Base-by-base conservation (phyloP, 2,888 invertebrate genomes). In the Pachymerium ferrugineum region DNA sequence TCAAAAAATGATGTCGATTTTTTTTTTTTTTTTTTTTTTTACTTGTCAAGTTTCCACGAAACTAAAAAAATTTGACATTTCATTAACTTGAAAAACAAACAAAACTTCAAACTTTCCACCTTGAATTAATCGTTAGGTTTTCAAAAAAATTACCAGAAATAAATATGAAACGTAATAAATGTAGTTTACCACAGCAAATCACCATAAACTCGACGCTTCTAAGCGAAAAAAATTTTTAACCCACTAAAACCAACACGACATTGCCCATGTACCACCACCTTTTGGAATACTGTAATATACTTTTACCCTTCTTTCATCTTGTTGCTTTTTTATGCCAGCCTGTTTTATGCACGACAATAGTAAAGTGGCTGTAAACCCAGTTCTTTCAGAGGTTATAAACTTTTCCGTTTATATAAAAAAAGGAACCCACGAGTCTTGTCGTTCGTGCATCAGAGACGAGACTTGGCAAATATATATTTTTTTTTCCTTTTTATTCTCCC, bases 321-420 rank as follows among this genome's bases (percentile, higher is more conserved):
- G 62, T 62, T 62, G 62, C 62, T 62, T 62, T n/a, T 62, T 62
- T 62, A 62, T 62, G 62, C 62, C 62, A 22, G 25, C 62, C 62
- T 62, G 62, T 62, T 62, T 62, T 62, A 62, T 62, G 62, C 62
- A 62, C 62, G 62, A 62, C 62, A 62, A 62, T 62, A 62, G 62
- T 62, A 62, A 62, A 62, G 62, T 62, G 62, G 62, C 62, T 62
- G 62, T 62, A 62, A 62, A 62, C 62, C 62, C 25, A 62, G 62
- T 62, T 28, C 62, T 62, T 62, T 62, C 62, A 62, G 28, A 62
- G 62, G 62, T 62, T 62, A 62, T 62, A 62, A 62, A 62, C 62
- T 62, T 62, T 62, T 62, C 62, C 62, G 62, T 62, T 62, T 62
- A 62, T 62, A 62, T 62, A 62, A 62, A 62, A 62, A n/a, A 62